These are phyloP conservation scores for Eupeodes corollae DNA, from an alignment of 1,140 invertebrate species.

Conservation along the genomic window DNA sequence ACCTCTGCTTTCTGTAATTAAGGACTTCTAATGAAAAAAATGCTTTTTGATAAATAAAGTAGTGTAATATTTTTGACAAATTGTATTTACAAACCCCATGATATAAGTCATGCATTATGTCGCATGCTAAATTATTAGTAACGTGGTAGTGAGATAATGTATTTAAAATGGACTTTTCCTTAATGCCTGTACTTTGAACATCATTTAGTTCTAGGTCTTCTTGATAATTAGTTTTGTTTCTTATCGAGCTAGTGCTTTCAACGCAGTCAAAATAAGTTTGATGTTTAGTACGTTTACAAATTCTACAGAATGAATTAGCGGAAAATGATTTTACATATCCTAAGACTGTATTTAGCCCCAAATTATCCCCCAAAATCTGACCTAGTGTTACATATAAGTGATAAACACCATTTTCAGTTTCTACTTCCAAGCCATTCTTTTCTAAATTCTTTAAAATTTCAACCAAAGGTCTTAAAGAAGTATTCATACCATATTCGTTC, in stretches of 20 bases:
- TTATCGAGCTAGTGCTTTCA: neutral
- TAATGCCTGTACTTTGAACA: neutral
- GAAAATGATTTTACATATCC: neutral
- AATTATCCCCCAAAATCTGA: too few relatives aligned
- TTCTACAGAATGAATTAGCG: neutral
- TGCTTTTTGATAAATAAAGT: neutral
- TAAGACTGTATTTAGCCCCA: neutral
- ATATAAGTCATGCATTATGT: neutral
- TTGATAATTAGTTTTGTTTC: neutral
- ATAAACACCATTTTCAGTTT: neutral
- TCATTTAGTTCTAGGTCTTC: neutral
- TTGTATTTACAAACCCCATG: neutral
- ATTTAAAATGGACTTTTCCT: neutral
- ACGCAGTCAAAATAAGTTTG: neutral
- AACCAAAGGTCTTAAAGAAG: neutral
- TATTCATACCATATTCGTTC: neutral
- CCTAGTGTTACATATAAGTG: neutral
- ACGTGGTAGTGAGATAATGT: neutral
- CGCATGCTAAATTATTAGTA: neutral
- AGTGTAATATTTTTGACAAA: neutral
- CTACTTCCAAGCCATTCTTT: neutral
- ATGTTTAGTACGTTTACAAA: neutral
- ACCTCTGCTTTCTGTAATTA: slow-evolving; percentile 1
- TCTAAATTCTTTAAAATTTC: neutral
- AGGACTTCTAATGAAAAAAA: neutral